Percentiles rank a stretch among this genome's conserved stretches.
Evolutionary conservation across 2,888 invertebrate species (phyloP).

Genomic region (Hypolimnas misippus): DNA sequence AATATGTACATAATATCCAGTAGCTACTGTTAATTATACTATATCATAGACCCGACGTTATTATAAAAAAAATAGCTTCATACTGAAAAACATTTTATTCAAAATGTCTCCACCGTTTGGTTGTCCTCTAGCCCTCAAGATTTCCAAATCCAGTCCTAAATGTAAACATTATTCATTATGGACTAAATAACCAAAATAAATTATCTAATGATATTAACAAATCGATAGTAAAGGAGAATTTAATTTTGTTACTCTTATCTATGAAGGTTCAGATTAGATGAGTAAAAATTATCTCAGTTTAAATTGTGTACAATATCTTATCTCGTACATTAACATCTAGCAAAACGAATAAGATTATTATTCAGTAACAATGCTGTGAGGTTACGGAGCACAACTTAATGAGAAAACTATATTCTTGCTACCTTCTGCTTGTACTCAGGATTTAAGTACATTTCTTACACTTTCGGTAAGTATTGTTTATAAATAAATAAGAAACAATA

Average conservation of each 20-base stretch:
- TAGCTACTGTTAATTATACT: too few relatives aligned
- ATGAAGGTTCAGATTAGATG: slow-evolving; percentile 20
- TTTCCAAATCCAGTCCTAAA: too few relatives aligned
- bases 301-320: slow-evolving; percentile 30
- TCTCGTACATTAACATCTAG: slow-evolving; percentile 26
- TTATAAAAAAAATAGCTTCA: too few relatives aligned
- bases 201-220: too few relatives aligned
- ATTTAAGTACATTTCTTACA: background rate
- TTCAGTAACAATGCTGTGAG: slow-evolving; percentile 8
- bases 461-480: background rate
- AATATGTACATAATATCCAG: too few relatives aligned
- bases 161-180: too few relatives aligned
- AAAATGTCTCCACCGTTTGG: too few relatives aligned
- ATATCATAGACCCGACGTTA: too few relatives aligned
- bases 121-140: too few relatives aligned
- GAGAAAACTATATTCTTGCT: background rate
- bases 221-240: background rate
- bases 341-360: slow-evolving; percentile 14
- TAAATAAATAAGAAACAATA: background rate
- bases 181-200: too few relatives aligned
- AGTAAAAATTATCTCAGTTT: slow-evolving; percentile 22
- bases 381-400: background rate
- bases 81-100: too few relatives aligned
- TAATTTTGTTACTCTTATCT: slow-evolving; percentile 26
- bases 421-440: background rate